Evolutionary conservation across 1,140 invertebrate species (phyloP).

Genomic region (Meloidogyne exigua): DNA sequence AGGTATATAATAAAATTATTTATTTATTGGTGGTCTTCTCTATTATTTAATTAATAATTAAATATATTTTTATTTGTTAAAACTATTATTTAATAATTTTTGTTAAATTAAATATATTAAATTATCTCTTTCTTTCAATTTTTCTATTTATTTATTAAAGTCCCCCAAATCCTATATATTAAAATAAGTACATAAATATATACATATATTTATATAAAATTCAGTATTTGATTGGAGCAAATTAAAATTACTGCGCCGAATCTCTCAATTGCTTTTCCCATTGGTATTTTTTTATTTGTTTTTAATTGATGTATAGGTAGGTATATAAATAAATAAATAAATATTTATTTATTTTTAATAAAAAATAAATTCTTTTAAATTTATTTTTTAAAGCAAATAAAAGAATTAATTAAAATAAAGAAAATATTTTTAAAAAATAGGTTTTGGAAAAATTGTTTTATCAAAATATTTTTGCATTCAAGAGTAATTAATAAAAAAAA

Average conservation of each 20-base stretch:
- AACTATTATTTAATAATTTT: too few relatives aligned
- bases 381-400: too few relatives aligned
- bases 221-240: background rate
- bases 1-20: background rate
- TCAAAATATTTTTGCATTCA: background rate
- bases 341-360: background rate
- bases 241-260: background rate
- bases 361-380: background rate
- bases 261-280: background rate
- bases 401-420: too few relatives aligned
- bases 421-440: too few relatives aligned
- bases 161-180: background rate
- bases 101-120: too few relatives aligned
- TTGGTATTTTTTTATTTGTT: background rate
- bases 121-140: too few relatives aligned
- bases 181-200: background rate
- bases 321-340: too few relatives aligned
- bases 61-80: too few relatives aligned
- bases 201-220: background rate
- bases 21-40: too few relatives aligned
- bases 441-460: background rate
- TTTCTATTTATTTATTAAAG: background rate
- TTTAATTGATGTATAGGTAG: background rate
- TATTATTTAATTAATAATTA: background rate
- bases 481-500: constrained; percentile 2